Percentiles rank a stretch among this genome's conserved stretches.
Conservation (phyloP, 92 coral and sea anemone species). For the Hydrozoanthus gracilis region DNA sequence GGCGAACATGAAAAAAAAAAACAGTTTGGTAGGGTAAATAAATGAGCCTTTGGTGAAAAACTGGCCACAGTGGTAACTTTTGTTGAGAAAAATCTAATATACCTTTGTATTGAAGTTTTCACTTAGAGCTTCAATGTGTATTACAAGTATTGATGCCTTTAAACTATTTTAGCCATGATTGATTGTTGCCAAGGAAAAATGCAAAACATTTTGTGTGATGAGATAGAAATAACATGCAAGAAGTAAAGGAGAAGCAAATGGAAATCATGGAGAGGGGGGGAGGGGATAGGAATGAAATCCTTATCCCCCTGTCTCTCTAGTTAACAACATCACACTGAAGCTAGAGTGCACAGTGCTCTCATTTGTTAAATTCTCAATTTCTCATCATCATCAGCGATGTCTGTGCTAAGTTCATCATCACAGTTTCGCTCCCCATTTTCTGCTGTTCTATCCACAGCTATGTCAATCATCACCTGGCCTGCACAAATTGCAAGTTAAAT, state of each 20-base stretch:
- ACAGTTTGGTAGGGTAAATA: background rate
- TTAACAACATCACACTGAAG: too few relatives aligned
- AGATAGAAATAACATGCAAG: background rate
- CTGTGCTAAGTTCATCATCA: conserved; percentile 75
- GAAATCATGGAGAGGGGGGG: background rate
- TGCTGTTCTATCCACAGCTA: conserved; percentile 66
- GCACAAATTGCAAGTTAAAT: background rate
- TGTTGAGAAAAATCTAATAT: too few relatives aligned
- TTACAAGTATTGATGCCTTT: too few relatives aligned
- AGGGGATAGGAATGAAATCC: too few relatives aligned
- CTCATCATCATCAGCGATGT: conserved; percentile 85
- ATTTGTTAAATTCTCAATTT: conserved; percentile 78
- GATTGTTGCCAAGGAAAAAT: background rate
- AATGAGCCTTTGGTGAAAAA: background rate
- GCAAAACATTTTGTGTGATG: conserved; percentile 48
- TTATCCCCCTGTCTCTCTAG: too few relatives aligned
- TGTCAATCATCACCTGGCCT: conserved; percentile 77
- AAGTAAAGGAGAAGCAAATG: background rate
- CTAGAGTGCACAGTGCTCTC: background rate
- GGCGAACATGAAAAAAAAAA: background rate
- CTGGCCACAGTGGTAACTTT: too few relatives aligned
- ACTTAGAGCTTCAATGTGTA: too few relatives aligned
- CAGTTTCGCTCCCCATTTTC: conserved; percentile 81
- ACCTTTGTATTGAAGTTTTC: too few relatives aligned
- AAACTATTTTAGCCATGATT: too few relatives aligned